Base-by-base conservation (phyloP, 2,113 vertebrate genomes). In the Oenanthe oenanthe region DNA sequence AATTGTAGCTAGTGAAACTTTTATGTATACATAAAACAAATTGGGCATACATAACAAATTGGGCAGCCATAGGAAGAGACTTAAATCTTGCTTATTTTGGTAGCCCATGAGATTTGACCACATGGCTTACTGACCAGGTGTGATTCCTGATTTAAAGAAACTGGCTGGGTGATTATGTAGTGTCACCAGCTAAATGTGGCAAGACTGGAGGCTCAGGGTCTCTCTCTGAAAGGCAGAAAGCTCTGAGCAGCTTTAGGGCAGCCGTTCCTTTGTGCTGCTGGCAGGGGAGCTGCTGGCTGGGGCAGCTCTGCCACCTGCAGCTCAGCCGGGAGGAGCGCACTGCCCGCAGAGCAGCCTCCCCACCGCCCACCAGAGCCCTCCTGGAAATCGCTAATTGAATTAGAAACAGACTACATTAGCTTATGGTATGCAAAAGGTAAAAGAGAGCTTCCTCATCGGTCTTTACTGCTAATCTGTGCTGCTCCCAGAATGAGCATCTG, bases 261-360 rank as follows among this genome's bases (percentile, higher is more conserved):
- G 89, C 65, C n/a, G 66, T 10, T 70, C 79, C 88, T 95, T 94
- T 70, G 84, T 81, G 85, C 86, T 65, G n/a, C 68, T 4, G 42
- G 88, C 18, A 17, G 51, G 20, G 58, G 53, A 65, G 53, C 14
- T 42, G 73, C 96, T 97, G 19, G 68, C 93, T 76, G 96, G 95
- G 97, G 83, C 51, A 62, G 95, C 85, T 93, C 97, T 97, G 98
- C 98, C 97, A 96, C 93, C 98, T 98, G 97, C 97, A 97, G 98
- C 96, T 84, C 29, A 18, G 48, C 97, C 74, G 40, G 71, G 97
- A 97, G 85, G 75, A 70, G 43, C 43, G 8, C 43, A 10, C 5
- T 10, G 43, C 18, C 70, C 32, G 4, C 51, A 26, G 0, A 9
- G 4, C 43, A 17, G 6, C 58, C 56, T 24, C 1, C 2, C 34